A percentile compares a stretch with the other conserved stretches of the same genome.
Evolutionary conservation across 1,140 invertebrate species (phyloP).

Genomic region (Plodia interpunctella): DNA sequence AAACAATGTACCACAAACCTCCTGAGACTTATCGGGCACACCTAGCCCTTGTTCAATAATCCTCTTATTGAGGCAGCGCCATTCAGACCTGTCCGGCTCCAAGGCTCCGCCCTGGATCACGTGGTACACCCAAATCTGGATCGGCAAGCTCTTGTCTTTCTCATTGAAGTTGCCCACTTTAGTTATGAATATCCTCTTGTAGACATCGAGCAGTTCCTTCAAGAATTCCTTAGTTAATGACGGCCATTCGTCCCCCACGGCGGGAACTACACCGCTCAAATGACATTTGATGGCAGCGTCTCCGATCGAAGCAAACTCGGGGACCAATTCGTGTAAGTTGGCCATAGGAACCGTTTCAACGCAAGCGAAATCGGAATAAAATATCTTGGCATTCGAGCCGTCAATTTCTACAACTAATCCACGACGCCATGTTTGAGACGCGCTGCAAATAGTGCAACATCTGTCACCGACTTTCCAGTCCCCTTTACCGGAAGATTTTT

Average conservation of each 20-base stretch:
- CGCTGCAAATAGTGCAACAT: slow-evolving; percentile 69
- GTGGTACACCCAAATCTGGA: slow-evolving; percentile 77
- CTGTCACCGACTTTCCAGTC: slow-evolving; percentile 62
- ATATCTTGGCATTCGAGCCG: slow-evolving; percentile 58
- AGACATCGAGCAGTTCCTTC: slow-evolving; percentile 70
- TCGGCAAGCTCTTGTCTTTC: slow-evolving; percentile 71
- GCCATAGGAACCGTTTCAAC: slow-evolving; percentile 58
- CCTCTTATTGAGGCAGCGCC: slow-evolving; percentile 75
- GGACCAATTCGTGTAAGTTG: slow-evolving; percentile 59
- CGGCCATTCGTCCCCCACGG: slow-evolving; percentile 76
- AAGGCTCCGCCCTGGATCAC: slow-evolving; percentile 61
- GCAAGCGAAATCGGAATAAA: slow-evolving; percentile 76
- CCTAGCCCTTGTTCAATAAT: slow-evolving; percentile 78
- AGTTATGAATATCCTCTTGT: slow-evolving; percentile 62
- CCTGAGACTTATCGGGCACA: slow-evolving; percentile 64
- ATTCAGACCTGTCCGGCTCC: slow-evolving; percentile 71
- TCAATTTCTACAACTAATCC: slow-evolving; percentile 69
- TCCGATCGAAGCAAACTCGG: slow-evolving; percentile 57
- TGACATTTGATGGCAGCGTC: slow-evolving; percentile 77
- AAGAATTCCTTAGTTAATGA: slow-evolving; percentile 73
- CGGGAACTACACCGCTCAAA: slow-evolving; percentile 76
- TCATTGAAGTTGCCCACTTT: slow-evolving; percentile 65
- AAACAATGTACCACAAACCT: slow-evolving; percentile 29
- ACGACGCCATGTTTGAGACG: slow-evolving; percentile 74
- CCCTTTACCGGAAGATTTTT: slow-evolving; percentile 31